These are phyloP conservation scores for Spodoptera litura DNA, from an alignment of 1,140 invertebrate genomes.

Conservation along the genomic window DNA sequence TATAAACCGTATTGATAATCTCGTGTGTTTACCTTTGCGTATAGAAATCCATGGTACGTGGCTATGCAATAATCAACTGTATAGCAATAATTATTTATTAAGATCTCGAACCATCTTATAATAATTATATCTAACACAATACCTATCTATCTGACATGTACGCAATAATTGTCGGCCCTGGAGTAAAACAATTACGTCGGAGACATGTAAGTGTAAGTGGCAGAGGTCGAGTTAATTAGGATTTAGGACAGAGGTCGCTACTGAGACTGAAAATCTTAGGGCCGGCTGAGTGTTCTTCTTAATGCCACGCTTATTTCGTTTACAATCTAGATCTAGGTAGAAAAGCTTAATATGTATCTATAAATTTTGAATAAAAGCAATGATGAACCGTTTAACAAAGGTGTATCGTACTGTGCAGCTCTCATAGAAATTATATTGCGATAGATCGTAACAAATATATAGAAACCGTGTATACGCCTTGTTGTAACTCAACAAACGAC, in stretches of 20 bases:
- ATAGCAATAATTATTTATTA: too few species aligned
- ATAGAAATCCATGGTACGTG: too few species aligned
- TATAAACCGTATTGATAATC: too few species aligned
- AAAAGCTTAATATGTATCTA: too few species aligned
- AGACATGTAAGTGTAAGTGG: background rate
- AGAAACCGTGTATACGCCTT: background rate
- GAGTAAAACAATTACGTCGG: slow-evolving; percentile 35
- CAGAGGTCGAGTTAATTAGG: slow-evolving; percentile 33
- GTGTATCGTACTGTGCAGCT: background rate
- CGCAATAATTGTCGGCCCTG: background rate
- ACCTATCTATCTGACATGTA: background rate
- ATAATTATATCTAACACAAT: background rate
- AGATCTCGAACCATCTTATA: too few species aligned
- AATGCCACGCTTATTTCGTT: slow-evolving; percentile 15
- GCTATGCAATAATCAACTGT: too few species aligned
- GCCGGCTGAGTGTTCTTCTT: background rate
- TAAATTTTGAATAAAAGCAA: background rate
- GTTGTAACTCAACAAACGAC: slow-evolving; percentile 22
- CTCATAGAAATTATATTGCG: background rate
- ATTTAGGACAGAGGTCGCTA: slow-evolving; percentile 31
- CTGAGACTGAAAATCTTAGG: slow-evolving; percentile 1
- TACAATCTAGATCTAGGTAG: background rate
- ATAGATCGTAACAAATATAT: background rate
- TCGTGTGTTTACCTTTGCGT: too few species aligned
- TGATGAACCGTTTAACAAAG: background rate